Conservation (phyloP, 2,888 invertebrate genomes). For the Pyrrhosoma nymphula region DNA sequence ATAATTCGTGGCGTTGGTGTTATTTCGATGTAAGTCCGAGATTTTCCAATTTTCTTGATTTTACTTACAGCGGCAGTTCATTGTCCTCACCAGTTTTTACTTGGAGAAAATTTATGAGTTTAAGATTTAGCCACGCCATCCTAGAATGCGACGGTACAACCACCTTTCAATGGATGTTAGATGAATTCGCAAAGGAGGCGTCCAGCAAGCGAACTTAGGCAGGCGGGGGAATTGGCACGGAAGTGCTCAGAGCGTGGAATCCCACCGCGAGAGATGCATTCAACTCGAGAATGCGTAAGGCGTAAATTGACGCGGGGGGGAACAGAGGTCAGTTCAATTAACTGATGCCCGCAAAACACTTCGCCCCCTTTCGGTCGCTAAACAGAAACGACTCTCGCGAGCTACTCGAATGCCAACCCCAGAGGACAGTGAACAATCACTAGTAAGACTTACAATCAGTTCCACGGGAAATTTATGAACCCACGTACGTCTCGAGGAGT, state of each 20-base stretch:
- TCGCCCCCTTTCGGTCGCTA: not conserved
- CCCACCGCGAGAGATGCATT: not conserved
- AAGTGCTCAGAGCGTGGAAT: not conserved
- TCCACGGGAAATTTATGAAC: not conserved
- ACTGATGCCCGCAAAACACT: not conserved
- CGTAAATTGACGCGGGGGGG: not conserved
- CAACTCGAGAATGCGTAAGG: not conserved
- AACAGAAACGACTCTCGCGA: not conserved
- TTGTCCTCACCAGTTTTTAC: no score
- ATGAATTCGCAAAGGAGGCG: not conserved
- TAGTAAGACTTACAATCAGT: not conserved
- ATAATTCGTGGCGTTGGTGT: no score
- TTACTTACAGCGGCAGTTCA: no score
- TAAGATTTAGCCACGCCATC: no score
- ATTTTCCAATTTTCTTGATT: no score
- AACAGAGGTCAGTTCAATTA: constrained; percentile 63
- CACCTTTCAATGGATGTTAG: no score
- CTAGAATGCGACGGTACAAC: no score
- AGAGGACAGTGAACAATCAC: not conserved
- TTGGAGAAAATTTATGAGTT: no score
- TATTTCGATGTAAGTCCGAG: no score
- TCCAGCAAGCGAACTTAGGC: not conserved
- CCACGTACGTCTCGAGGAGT: no score
- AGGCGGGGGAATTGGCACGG: not conserved
- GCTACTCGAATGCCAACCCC: not conserved